A percentile compares a stretch with the other conserved stretches of the same genome.
These are phyloP conservation scores for Gopherus flavomarginatus DNA, from an alignment of 2,113 vertebrate species.

Conservation along the genomic window DNA sequence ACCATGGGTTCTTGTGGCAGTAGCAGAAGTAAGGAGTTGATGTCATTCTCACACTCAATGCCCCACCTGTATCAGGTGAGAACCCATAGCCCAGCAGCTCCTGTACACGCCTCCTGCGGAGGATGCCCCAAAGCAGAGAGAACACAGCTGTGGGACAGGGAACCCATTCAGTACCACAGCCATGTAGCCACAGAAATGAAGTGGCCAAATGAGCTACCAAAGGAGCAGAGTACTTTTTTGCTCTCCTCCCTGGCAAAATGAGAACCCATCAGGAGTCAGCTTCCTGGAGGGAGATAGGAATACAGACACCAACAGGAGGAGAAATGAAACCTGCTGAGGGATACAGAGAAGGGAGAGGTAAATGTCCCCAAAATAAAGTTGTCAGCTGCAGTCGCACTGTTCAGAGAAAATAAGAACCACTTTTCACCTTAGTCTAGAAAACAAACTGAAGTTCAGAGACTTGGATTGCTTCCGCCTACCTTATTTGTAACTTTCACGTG, in stretches of 20 bases:
- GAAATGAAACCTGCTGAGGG: neutral
- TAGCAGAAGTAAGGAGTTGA: neutral
- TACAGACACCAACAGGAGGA: neutral
- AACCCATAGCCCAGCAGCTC: neutral
- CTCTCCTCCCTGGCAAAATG: neutral
- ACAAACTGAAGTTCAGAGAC: neutral
- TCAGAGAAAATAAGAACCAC: neutral
- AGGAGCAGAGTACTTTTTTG: neutral
- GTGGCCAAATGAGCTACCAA: neutral
- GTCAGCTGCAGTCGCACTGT: neutral
- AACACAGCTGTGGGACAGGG: neutral
- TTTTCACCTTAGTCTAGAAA: neutral
- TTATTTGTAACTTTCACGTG: slow-evolving; percentile 17
- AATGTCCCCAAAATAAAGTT: neutral
- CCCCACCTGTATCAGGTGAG: neutral
- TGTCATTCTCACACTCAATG: neutral
- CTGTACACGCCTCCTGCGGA: neutral
- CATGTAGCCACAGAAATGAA: neutral
- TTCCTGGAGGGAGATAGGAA: neutral
- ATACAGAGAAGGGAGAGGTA: neutral
- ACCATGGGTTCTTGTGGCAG: neutral
- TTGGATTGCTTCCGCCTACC: neutral
- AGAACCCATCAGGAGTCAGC: neutral
- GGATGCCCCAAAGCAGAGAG: neutral
- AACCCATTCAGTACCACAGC: neutral